phyloP scores from a whole-genome alignment of 2,888 invertebrate genomes.

The Drosophila flavopinicola region DNA sequence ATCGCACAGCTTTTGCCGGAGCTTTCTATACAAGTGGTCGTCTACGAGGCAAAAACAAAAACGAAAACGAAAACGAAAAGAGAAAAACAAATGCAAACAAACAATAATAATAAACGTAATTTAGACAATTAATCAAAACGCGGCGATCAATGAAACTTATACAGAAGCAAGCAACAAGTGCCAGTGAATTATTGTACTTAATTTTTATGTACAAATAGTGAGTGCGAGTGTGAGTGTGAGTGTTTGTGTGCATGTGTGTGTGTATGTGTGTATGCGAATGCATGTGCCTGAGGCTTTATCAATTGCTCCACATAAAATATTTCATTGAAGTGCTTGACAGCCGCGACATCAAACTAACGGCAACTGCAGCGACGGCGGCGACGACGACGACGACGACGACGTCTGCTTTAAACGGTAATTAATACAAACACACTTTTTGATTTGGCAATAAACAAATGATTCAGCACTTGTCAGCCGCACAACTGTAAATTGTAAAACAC shows the following conservation, averaged over 20 bases:
- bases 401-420: slow-evolving; percentile 78
- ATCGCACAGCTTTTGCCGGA: slow-evolving; percentile 50
- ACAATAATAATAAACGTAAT: slow-evolving; percentile 70
- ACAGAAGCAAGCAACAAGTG: slow-evolving; percentile 63
- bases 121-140: slow-evolving; percentile 79
- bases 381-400: slow-evolving; percentile 5
- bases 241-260: slow-evolving; percentile 17
- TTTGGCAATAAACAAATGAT: slow-evolving; percentile 78
- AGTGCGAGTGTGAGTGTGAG: slow-evolving; percentile 29
- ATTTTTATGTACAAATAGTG: slow-evolving; percentile 72
- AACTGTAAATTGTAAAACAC: slow-evolving; percentile 77
- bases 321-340: slow-evolving; percentile 77
- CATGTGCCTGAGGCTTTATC: slow-evolving; percentile 65
- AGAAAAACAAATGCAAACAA: slow-evolving; percentile 44
- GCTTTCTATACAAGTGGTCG: slow-evolving; percentile 29
- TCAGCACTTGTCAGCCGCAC: slow-evolving; percentile 67
- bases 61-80: slow-evolving; percentile 15
- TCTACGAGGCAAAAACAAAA: slow-evolving; percentile 12
- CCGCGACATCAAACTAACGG: slow-evolving; percentile 39
- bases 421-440: slow-evolving; percentile 74
- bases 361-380: slow-evolving; percentile 6
- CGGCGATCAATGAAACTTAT: slow-evolving; percentile 75
- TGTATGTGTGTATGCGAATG: slow-evolving; percentile 20
- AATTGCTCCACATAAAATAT: slow-evolving; percentile 74
- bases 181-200: slow-evolving; percentile 79